Base-by-base conservation (phyloP, 2,888 invertebrate species). In the Drosophila nr. perissopoda region DNA sequence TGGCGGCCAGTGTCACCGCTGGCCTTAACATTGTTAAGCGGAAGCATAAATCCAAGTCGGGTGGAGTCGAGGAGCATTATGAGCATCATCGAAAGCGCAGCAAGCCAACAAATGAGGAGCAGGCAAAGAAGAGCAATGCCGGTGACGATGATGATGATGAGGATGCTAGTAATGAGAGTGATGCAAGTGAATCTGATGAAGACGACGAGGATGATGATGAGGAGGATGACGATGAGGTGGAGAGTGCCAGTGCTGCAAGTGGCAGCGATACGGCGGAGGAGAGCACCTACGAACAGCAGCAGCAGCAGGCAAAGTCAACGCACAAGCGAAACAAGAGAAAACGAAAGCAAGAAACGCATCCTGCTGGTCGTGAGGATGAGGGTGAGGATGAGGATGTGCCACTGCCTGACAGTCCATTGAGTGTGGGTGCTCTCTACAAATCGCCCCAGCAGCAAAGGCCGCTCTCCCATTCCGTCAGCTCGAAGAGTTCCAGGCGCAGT, bases 381-480 rank as follows among this genome's bases (percentile, higher is more conserved):
- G 94, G 94, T 21, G 90, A 94, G 93, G 92, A 89, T 10, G 89
- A 89, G 3, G 92, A 91, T 21, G 93, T 94, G 33, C 93, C 93
- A 29, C 91, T 94, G 67, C 94, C 94, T 52, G 94, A 94, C 13
- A 94, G 94, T 81, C 94, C 94, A 0, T 79, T 94, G 8, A 94
- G 94, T 0, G 94, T 94, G 5, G 94, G 94, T 49, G 93, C 94
- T 25, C 87, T 94, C 1, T 94, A 93, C 0, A 94, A 94, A 82
- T 92, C 93, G 0, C 93, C 93, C 29, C 85, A 88, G 57, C 85
- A 88, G 60, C 78, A 74, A 34, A 56, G 68, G 7, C 29, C 59
- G 13, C 86, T 73, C 2, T 81, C 82, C 4, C 80, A 71, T 3
- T 86, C 91, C 3, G 59, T 38, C 6, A 89, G 88, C 59, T 75